Percentiles rank a stretch among this genome's conserved stretches.
phyloP scores from a whole-genome alignment of 2,888 invertebrate species.

The Synergus japonicus region DNA sequence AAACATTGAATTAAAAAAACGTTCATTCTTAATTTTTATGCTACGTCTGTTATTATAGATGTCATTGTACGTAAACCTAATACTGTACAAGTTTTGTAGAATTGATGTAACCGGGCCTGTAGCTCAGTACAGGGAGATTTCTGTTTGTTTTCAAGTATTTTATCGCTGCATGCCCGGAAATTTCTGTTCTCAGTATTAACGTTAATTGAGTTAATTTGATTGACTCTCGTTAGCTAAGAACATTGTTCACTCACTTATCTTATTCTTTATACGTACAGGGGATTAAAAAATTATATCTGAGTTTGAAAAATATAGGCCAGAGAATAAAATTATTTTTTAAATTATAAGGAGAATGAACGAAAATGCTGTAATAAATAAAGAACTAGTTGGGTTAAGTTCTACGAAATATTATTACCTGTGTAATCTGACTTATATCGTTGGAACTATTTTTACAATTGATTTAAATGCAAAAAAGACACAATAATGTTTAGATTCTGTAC shows the following conservation, averaged over 20 bases:
- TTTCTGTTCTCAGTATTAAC: constrained; percentile 65
- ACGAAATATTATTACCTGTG: background rate
- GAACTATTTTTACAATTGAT: background rate
- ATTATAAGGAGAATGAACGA: background rate
- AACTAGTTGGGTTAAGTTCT: background rate
- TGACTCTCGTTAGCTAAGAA: constrained; percentile 68
- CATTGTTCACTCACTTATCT: constrained; percentile 61
- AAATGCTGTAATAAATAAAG: background rate
- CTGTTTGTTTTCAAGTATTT: constrained; percentile 51
- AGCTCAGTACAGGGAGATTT: constrained; percentile 59
- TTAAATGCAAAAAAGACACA: background rate
- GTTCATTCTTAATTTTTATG: background rate
- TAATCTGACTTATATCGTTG: background rate
- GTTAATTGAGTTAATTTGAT: constrained; percentile 14
- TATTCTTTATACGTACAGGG: background rate
- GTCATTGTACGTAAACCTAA: constrained; percentile 56
- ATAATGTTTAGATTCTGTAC: constrained; percentile 53
- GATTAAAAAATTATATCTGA: background rate
- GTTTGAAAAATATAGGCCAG: background rate
- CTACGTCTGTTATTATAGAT: background rate
- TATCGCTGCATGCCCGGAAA: constrained; percentile 72
- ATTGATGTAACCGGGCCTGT: constrained; percentile 74
- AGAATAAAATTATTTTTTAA: background rate
- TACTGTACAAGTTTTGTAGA: constrained; percentile 63
- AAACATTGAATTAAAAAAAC: background rate